Conservation (phyloP, 2,888 invertebrate species). For the Drosophila colorata region DNA sequence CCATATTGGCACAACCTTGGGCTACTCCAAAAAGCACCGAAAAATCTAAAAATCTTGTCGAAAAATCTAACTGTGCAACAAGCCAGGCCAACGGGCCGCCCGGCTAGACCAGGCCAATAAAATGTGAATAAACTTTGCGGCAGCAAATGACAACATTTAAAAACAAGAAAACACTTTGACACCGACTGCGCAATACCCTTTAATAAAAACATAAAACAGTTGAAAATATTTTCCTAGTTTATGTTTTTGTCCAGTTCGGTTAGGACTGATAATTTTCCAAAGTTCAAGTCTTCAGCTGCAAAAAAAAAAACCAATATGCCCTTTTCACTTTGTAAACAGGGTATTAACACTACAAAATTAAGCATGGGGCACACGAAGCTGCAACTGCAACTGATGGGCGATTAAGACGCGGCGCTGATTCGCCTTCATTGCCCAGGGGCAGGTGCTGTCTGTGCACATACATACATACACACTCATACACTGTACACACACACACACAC, state of each 20-base stretch:
- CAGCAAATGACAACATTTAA: conserved; percentile 48
- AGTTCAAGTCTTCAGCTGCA: too few species aligned
- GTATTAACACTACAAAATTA: background rate
- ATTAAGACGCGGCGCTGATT: conserved; percentile 23
- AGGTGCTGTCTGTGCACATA: conserved; percentile 23
- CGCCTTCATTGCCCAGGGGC: conserved; percentile 22
- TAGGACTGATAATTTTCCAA: too few species aligned
- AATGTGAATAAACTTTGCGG: conserved; percentile 57
- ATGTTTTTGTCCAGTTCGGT: too few species aligned
- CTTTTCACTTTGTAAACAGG: background rate
- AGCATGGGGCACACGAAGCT: conserved; percentile 12
- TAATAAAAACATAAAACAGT: background rate
- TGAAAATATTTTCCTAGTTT: too few species aligned
- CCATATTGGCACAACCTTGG: conserved; percentile 68
- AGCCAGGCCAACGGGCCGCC: background rate
- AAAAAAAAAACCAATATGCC: too few species aligned
- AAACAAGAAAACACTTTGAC: background rate
- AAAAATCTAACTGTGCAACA: conserved; percentile 30
- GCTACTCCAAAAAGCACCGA: conserved; percentile 66
- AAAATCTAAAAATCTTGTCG: conserved; percentile 31
- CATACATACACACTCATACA: background rate
- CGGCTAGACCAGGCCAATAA: conserved; percentile 54
- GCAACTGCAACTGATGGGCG: conserved; percentile 21
- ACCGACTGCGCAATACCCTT: background rate
- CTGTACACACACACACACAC: background rate